phyloP scores from a whole-genome alignment of 2,113 vertebrate species.

The Pyrgilauda ruficollis region DNA sequence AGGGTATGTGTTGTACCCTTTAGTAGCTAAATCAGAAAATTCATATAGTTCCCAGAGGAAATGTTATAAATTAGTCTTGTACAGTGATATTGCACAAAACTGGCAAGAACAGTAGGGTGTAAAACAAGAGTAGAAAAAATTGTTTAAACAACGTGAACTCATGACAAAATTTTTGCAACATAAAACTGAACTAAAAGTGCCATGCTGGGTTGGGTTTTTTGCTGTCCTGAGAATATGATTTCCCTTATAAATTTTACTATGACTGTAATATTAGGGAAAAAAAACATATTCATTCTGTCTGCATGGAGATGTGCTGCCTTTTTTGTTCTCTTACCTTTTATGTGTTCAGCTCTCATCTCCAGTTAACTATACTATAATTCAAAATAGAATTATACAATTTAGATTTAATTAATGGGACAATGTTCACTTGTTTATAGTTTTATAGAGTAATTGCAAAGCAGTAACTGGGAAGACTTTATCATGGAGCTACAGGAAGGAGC shows the following conservation, averaged over 20 bases:
- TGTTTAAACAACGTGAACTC: background rate
- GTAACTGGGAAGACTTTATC: background rate
- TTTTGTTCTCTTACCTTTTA: background rate
- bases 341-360: background rate
- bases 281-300: background rate
- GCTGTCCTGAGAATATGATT: background rate
- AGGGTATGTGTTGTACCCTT: background rate
- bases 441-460: background rate
- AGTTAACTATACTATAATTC: background rate
- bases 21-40: background rate
- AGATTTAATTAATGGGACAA: background rate
- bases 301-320: background rate
- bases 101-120: background rate
- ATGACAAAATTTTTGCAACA: background rate
- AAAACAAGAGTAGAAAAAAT: background rate
- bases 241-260: background rate
- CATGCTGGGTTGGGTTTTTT: rapidly evolving
- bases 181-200: background rate
- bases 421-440: background rate
- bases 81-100: background rate
- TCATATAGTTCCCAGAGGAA: background rate
- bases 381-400: background rate
- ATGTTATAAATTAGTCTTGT: background rate
- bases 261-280: background rate
- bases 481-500: background rate